Evolutionary conservation across 2,797 vertebrate species (phyloP), one percentile per base, ranked within the genome.

Genomic region (Poecilia wingei): DNA sequence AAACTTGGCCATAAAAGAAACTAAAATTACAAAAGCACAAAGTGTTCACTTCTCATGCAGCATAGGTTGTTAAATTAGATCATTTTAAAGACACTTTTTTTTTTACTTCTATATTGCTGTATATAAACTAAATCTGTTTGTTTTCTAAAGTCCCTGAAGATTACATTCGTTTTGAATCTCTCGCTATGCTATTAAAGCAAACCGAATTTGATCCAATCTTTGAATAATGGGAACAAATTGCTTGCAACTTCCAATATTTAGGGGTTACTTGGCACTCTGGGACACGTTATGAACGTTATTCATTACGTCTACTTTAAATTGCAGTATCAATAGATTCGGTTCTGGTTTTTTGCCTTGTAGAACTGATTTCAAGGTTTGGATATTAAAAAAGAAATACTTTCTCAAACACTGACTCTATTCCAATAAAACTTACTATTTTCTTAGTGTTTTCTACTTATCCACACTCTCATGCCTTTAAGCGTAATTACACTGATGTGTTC

Each of bases 401-500:
- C 41, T 53, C 39, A 20, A 46, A 72, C 55, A 59, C 41, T 8
- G 47, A 36, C 39, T 68, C 31, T 69, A 80, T 45, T 75, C 45
- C 71, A 45, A 25, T 76, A 25, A 74, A 31, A 73, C 61, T 22
- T 73, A n/a, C 47, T 33, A 16, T 53, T 51, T 10, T 43, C 69
- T 72, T 39, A 13, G 39, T 57, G 39, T 72, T 59, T 79, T 82
- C 46, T 70, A 78, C 76, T 71, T 76, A 47, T 79, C 74, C 80
- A 81, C 57, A 74, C 36, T 16, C 68, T 43, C 76, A 28, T 77
- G 69, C 70, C 2, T 47, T 72, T 81, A 76, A 74, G 81, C 33
- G 83, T 80, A 33, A 69, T 57, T 76, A 71, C 39, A 10, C 81
- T 49, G 46, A 72, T 82, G 53, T 79, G 79, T 59, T 79, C 79